These are phyloP conservation scores for Oreochromis spilurus DNA, from an alignment of 2,113 vertebrate genomes.

Conservation along the genomic window DNA sequence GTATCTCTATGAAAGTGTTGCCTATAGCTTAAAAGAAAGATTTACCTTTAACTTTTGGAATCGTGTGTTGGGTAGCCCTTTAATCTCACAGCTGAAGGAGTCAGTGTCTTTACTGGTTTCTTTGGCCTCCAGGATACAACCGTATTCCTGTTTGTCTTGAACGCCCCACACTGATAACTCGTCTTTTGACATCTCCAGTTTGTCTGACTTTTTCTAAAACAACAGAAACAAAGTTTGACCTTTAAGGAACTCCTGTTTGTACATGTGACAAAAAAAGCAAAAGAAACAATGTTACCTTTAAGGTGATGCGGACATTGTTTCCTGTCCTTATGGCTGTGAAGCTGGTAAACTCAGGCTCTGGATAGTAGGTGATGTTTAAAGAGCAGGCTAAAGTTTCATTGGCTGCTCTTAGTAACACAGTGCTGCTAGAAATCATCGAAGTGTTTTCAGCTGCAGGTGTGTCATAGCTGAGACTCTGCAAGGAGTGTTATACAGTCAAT, in stretches of 20 bases:
- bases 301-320: slow-evolving; percentile 16
- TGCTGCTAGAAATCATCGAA: background rate
- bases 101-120: slow-evolving; percentile 46
- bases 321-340: slow-evolving; percentile 22
- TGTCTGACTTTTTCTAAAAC: slow-evolving; percentile 82
- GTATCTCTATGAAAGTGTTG: background rate
- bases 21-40: background rate
- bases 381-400: background rate
- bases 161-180: slow-evolving; percentile 76
- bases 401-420: background rate
- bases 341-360: slow-evolving; percentile 63
- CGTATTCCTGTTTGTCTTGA: slow-evolving; percentile 3
- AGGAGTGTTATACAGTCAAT: background rate
- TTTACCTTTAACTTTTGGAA: slow-evolving; percentile 50
- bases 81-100: slow-evolving; percentile 73
- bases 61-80: fast-evolving
- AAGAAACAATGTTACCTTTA: slow-evolving; percentile 47
- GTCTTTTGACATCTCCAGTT: slow-evolving; percentile 70
- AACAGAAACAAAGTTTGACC: background rate
- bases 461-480: background rate
- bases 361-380: slow-evolving; percentile 20
- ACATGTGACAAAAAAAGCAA: background rate
- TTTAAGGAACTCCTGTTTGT: background rate
- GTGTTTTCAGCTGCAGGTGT: background rate
- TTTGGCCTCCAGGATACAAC: slow-evolving; percentile 72